A percentile compares a stretch with the other conserved stretches of the same genome.
phyloP scores from a whole-genome alignment of 2,888 invertebrate genomes.

The Zaprionus obscuricornis region DNA sequence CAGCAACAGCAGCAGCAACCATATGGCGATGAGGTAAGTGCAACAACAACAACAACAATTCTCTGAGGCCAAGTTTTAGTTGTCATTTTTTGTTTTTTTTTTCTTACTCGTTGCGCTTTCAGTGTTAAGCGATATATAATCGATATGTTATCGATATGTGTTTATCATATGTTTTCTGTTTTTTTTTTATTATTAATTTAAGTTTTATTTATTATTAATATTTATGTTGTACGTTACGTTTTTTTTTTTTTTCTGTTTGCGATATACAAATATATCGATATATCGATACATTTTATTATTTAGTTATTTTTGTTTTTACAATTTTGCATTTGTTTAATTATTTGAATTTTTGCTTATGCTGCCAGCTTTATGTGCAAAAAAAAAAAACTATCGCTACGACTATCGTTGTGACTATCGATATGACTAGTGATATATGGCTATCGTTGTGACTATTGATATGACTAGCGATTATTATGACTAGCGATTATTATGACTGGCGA shows the following conservation, averaged over 20 bases:
- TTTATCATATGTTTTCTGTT: too few species aligned
- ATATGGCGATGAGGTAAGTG: slow-evolving; percentile 67
- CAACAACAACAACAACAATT: not conserved
- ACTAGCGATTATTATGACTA: too few species aligned
- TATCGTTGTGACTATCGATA: too few species aligned
- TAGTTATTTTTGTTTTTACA: not conserved
- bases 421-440: too few species aligned
- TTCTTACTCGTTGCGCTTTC: too few species aligned
- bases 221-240: too few species aligned
- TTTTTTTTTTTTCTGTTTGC: too few species aligned
- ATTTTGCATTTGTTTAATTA: not conserved
- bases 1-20: slow-evolving; percentile 66
- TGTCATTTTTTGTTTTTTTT: not conserved
- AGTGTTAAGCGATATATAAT: too few species aligned
- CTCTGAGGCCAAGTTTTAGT: not conserved
- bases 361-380: too few species aligned
- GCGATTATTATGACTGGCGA: too few species aligned
- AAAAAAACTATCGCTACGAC: too few species aligned
- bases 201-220: not conserved
- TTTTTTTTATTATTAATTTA: slow-evolving; percentile 1
- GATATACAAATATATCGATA: not conserved
- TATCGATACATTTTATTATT: not conserved
- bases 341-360: not conserved
- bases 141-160: slow-evolving; percentile 17
- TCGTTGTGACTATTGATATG: too few species aligned